Evolutionary conservation across 2,113 vertebrate species (phyloP), one percentile per base, ranked within the genome.

Genomic region (Labeo rohita): DNA sequence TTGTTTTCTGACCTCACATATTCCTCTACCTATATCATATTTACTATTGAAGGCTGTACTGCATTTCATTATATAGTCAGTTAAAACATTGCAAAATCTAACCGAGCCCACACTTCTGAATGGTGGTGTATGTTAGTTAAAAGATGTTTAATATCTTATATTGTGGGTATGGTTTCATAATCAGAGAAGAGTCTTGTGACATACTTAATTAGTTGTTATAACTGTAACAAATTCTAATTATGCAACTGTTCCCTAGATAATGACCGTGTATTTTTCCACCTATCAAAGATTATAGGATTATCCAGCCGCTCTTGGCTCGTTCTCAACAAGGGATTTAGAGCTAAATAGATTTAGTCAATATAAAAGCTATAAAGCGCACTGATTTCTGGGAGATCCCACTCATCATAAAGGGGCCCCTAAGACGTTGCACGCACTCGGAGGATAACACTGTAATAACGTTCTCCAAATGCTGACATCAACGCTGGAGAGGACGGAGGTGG

Each of bases 241-340:
- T 59, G 76, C 84, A 52, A 15, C 39, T 54, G 76, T 49, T 28
- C 79, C 18, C 84, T 59, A 87, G 75, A 87, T 90, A 91, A 87
- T 16, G 11, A 86, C 56, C 13, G 12, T 80, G 81, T 59, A 65
- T 36, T 80, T 77, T 88, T 83, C 54, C 36, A 74, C 73, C 52
- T 85, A 21, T 66, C 59, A 90, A 56, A 78, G 87, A 84, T 86
- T 87, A 86, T 45, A 86, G 84, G 56, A 77, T 86, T 21, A 73
- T 23, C 49, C 79, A 85, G 63, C 65, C 68, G 83, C 80, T 50
- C 56, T 73, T 77, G 8, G 85, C 68, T 47, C 10, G 18, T 77
- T 68, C 10, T 83, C 45, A 54, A 76, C 43, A 56, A 56, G n/a
- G 65, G 65, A 85, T 91, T 88, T 86, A 68, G 83, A 36, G 74